Base-by-base conservation (phyloP, 2,113 vertebrate species). In the Sylvilagus bachmani region DNA sequence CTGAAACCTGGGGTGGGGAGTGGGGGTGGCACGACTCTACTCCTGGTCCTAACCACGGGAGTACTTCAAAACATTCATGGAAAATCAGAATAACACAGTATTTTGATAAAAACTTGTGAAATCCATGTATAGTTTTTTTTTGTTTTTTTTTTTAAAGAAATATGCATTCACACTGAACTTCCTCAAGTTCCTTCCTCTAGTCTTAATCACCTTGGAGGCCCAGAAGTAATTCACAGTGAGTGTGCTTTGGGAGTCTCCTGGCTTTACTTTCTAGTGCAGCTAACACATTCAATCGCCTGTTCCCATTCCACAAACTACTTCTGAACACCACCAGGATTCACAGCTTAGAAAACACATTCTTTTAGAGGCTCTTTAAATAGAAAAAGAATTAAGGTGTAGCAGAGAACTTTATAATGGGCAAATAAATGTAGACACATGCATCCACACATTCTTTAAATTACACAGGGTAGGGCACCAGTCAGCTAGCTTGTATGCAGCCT, bases 341-440 rank as follows among this genome's bases (percentile, higher is more conserved):
- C 25, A 69, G 33, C n/a, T 95, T 7, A 55, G 62, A 44, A 75
- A 77, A 92, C 73, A 55, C 3, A 17, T 1, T 55, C 11, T 25
- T 51, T 10, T 5, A 51, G 51, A 86, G 36, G 19, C 13, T 31
- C 29, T 89, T 86, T 58, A 66, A 91, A 74, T 2, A 74, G 21
- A 67, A 86, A 36, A 44, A 38, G 38, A 24, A 27, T 22, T 74
- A 79, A 79, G 87, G 31, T 53, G n/a, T 75, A 19, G n/a, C 17
- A 92, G 67, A 93, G n/a, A 85, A 51, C 6, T 74, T 90, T 77
- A 74, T 1, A 38, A 61, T 24, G 53, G 61, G 22, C 24, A 29
- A 78, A 14, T 19, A 29, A 78, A 14, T 58, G 33, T 0, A 31
- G 0, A 33, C 3, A 22, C 1, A 16, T 2, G 49, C 25, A 66